These are phyloP conservation scores for Turritopsis dohrnii DNA, from an alignment of 30 jellyfish, hydroid and myxozoan genomes.

Conservation along the genomic window DNA sequence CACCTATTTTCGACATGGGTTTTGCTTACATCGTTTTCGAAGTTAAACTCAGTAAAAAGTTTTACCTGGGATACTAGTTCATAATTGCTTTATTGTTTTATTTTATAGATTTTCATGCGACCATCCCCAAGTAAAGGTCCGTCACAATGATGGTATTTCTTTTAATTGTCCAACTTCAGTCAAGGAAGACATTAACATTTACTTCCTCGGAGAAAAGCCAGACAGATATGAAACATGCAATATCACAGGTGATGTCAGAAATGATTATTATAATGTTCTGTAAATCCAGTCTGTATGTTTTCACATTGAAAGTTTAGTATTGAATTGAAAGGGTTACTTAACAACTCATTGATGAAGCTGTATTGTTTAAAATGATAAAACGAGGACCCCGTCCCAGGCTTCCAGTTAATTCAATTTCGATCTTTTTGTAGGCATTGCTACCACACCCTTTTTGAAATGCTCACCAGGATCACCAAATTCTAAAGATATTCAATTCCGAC, in stretches of 20 bases:
- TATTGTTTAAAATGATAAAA: not conserved
- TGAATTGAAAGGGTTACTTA: no score
- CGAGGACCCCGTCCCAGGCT: not conserved
- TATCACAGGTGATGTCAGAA: constrained; percentile 11
- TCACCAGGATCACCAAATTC: not conserved
- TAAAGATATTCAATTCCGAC: not conserved
- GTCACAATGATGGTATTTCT: not conserved
- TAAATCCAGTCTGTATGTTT: not conserved
- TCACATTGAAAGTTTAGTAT: not conserved
- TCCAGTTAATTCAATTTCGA: not conserved
- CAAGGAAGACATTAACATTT: not conserved
- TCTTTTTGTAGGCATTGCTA: not conserved
- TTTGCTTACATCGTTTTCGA: no score
- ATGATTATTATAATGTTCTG: not conserved
- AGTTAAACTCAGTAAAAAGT: no score
- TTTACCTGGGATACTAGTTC: no score
- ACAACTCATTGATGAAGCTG: no score
- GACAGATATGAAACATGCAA: not conserved
- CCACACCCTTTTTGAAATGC: not conserved
- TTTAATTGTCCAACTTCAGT: not conserved
- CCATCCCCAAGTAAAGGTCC: not conserved
- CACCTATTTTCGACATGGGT: no score
- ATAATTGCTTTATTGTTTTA: not conserved
- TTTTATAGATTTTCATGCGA: not conserved
- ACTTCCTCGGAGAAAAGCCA: not conserved